Base-by-base conservation (phyloP, 2,113 vertebrate genomes). In the Chrysochloris asiatica region DNA sequence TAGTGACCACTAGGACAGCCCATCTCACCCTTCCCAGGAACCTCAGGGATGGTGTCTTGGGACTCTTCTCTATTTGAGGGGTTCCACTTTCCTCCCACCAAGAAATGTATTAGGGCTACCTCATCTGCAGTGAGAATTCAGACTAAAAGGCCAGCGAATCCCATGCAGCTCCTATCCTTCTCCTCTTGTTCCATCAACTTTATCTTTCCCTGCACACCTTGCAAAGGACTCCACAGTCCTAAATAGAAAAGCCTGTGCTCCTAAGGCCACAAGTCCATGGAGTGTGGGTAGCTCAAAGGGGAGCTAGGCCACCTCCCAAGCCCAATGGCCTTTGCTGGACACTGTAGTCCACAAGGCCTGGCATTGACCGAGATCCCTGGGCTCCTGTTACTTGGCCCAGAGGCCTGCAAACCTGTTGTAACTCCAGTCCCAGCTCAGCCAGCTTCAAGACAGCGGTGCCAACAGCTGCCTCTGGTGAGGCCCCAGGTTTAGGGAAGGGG, bases 241-340 rank as follows among this genome's bases (percentile, higher is more conserved):
- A 75, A 30, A 90, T 47, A 83, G 78, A 65, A 65, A 19, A 76
- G 10, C 52, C 82, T 91, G 12, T 91, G 71, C 93, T 77, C 78
- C 48, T n/a, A 6, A 28, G 78, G 54, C 87, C 43, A n/a, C 69
- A 88, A 38, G 45, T 47, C 78, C 67, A 2, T 67, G 8, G 52
- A 72, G 73, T 52, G 61, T 93, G 89, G 76, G 69, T 61, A 88
- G 75, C 72, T 65, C 75, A 67, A 4, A 75, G 33, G 47, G 48
- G n/a, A 92, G 67, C 65, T 78, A 17, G 30, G 52, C 72, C 67
- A 71, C 77, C 77, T 52, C 63, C 22, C 43, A 12, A 71, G 78
- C 30, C 41, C 83, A 41, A 26, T 41, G 30, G 67, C 50, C 50
- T 71, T n/a, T 48, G 8, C 54, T 14, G 5, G 24, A 87, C 77